Base-by-base conservation (phyloP, 2,797 vertebrate species). In the Coregonus suidteri region DNA sequence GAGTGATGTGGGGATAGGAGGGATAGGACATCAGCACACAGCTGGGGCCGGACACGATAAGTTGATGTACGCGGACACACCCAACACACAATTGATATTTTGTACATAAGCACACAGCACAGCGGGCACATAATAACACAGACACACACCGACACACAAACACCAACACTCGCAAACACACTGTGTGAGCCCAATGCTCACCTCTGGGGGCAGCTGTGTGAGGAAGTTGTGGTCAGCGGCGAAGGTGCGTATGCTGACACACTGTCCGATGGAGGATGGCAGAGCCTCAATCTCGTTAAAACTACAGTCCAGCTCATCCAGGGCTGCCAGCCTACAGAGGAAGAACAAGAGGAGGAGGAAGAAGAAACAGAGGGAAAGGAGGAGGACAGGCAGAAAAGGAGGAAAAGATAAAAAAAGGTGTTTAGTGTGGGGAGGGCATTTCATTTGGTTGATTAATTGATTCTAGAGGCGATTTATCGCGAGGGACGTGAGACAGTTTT, bases 181-280 rank as follows among this genome's bases (percentile, higher is more conserved):
- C 31, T 1, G 20, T 4, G 59, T 64, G 59, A 56, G 15, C 15
- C 20, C 20, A 20, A 20, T 25, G 20, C 59, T 54, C 67, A 69
- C 98, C 95, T 99, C 97, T 41, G 95, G 90, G 76, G 98, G 97
- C 84, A 99, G 93, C 68, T 96, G 95, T 53, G 93, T 91, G 76
- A 99, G 95, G 84, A 97, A 97, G 92, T 99, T 99, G 93, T 99
- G 98, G 93, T 99, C 98, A 37, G 98, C 97, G 67, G 98, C 97
- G 83, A 99, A 98, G 5, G 98, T 99, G 80, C 97, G 96, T 79
- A 98, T 94, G 86, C 90, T 95, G 76, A 84, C 93, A 79, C 98
- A 96, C 77, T 97, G 96, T 18, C 98, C 98, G 73, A 99, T 71
- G 75, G 97, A 91, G 0, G 97, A 92, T 20, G 98, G 98, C 88